A percentile compares a stretch with the other conserved stretches of the same genome.
Conservation (phyloP, 2,113 vertebrate species). For the Abramis brama region DNA sequence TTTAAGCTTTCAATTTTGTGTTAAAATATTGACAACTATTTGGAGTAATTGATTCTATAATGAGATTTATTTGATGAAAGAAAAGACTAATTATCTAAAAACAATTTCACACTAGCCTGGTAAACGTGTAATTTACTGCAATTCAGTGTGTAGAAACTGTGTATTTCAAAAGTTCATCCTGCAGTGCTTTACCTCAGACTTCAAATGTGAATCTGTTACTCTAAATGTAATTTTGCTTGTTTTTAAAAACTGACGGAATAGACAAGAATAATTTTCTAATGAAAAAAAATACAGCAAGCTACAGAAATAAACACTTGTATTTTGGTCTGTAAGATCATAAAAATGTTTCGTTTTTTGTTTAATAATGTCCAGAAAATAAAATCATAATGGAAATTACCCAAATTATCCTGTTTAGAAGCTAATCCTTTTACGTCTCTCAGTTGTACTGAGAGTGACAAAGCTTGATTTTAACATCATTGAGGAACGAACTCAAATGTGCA, state of each 20-base stretch:
- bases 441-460: neutral
- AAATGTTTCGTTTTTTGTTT: no score
- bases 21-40: constrained; percentile 5
- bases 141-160: neutral
- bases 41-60: neutral
- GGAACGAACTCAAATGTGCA: neutral
- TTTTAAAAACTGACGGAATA: neutral
- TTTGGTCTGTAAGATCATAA: no score
- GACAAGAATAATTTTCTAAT: neutral
- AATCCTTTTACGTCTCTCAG: neutral
- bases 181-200: neutral
- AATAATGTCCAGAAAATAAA: no score
- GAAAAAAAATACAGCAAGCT: neutral
- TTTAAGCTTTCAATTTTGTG: neutral
- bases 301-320: neutral
- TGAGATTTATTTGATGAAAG: neutral
- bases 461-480: neutral
- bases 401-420: neutral
- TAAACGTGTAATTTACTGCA: neutral
- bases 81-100: neutral
- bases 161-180: neutral
- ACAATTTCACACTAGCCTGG: neutral
- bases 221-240: neutral
- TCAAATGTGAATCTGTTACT: neutral
- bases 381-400: neutral